These are phyloP conservation scores for Phasia obesa DNA, from an alignment of 2,888 invertebrate genomes.

Conservation along the genomic window DNA sequence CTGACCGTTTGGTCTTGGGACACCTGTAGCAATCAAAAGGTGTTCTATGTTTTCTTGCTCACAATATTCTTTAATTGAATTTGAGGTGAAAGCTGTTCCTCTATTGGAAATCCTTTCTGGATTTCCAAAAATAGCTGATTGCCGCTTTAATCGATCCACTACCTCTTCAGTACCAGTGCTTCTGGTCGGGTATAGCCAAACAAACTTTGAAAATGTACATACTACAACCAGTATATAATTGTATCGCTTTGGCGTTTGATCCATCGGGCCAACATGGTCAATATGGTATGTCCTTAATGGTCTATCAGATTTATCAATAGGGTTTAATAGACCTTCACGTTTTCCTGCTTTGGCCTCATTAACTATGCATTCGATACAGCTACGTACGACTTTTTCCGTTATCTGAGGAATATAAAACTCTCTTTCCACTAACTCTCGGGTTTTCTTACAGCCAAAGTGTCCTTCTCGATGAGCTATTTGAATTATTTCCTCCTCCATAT, in stretches of 20 bases:
- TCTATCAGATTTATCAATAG: background rate
- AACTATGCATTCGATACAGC: background rate
- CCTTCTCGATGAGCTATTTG: slow-evolving; percentile 4
- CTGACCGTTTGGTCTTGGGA: background rate
- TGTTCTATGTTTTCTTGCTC: background rate
- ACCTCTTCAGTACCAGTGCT: background rate
- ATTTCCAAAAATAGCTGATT: background rate
- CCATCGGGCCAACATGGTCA: background rate
- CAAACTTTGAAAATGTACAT: background rate
- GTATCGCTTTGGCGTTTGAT: no score
- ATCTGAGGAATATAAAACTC: background rate
- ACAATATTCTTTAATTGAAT: background rate
- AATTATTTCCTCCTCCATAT: background rate
- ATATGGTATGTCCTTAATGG: background rate
- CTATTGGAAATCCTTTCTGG: background rate
- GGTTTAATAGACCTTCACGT: background rate
- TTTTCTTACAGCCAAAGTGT: background rate
- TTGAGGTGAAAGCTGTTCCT: background rate
- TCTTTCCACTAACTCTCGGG: background rate
- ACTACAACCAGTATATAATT: background rate
- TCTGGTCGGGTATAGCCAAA: background rate
- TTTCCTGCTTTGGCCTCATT: background rate
- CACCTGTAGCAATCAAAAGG: background rate
- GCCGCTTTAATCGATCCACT: background rate
- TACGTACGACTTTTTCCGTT: background rate